Evolutionary conservation across 2,797 vertebrate genomes (phyloP).

Genomic region (Garrulus glandarius): DNA sequence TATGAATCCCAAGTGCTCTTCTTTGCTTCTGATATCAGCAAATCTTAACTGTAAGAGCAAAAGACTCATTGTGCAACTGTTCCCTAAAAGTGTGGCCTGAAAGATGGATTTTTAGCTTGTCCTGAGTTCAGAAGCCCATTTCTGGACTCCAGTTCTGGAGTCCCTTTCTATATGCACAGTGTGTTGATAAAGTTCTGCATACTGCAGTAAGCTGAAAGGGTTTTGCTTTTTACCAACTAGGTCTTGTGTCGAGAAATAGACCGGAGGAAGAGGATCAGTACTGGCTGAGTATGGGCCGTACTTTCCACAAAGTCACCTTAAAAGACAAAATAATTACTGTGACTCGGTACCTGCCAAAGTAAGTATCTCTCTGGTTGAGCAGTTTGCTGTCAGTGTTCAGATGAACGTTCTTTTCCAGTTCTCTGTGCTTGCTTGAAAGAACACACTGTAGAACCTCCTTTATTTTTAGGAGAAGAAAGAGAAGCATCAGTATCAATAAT

Average conservation of each 20-base stretch:
- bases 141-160: background rate
- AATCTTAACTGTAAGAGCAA: background rate
- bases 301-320: slow-evolving; percentile 94
- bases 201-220: background rate
- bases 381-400: background rate
- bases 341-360: slow-evolving; percentile 97
- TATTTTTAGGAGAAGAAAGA: background rate
- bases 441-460: background rate
- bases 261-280: slow-evolving; percentile 90
- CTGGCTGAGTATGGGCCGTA: slow-evolving; percentile 98
- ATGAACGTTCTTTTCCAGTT: background rate
- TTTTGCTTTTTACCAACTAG: slow-evolving; percentile 65
- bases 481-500: background rate
- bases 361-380: slow-evolving; percentile 58
- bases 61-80: background rate
- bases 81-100: background rate
- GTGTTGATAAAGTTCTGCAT: background rate
- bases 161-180: background rate
- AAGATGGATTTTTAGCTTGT: background rate
- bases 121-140: background rate
- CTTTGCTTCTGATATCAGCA: background rate
- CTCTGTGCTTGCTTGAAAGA: background rate
- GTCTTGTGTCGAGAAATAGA: slow-evolving; percentile 88
- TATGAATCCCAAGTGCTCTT: background rate
- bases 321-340: slow-evolving; percentile 98